Conservation (phyloP, 2,888 invertebrate genomes). For the Chrysopilus asiliformis region DNA sequence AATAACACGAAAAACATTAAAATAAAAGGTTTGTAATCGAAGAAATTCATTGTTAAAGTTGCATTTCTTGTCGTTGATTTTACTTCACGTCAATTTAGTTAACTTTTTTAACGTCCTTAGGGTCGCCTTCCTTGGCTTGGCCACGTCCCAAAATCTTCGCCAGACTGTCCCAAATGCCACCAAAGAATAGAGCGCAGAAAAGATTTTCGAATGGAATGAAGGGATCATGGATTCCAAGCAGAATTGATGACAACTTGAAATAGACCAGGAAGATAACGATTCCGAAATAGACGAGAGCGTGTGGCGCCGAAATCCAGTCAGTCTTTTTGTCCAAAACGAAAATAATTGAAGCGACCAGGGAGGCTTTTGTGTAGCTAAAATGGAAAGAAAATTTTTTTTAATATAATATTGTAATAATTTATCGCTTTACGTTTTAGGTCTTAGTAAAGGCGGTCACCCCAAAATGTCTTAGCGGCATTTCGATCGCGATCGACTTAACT, state of each 20-base stretch:
- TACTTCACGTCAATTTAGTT: slow-evolving; percentile 41
- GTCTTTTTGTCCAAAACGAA: slow-evolving; percentile 96
- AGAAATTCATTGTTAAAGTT: no score
- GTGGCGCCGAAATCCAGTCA: slow-evolving; percentile 89
- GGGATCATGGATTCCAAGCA: slow-evolving; percentile 96
- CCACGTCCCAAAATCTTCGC: slow-evolving; percentile 75
- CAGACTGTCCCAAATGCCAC: slow-evolving; percentile 96
- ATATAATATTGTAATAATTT: not conserved
- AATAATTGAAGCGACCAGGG: slow-evolving; percentile 85
- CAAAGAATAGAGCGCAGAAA: slow-evolving; percentile 90
- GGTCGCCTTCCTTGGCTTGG: slow-evolving; percentile 61
- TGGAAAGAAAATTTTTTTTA: slow-evolving; percentile 8
- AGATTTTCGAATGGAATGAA: slow-evolving; percentile 98
- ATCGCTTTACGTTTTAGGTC: no score
- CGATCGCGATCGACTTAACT: no score
- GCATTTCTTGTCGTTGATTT: not conserved
- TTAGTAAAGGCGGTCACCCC: no score
- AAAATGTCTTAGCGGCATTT: no score
- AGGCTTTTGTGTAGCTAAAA: slow-evolving; percentile 90
- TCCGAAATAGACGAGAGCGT: slow-evolving; percentile 93
- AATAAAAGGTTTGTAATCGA: no score
- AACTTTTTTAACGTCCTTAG: slow-evolving; percentile 69
- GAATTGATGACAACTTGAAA: slow-evolving; percentile 89
- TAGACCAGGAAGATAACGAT: slow-evolving; percentile 96
- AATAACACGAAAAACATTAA: no score